phyloP scores from a whole-genome alignment of 2,888 invertebrate species.

The Noctua comes region DNA sequence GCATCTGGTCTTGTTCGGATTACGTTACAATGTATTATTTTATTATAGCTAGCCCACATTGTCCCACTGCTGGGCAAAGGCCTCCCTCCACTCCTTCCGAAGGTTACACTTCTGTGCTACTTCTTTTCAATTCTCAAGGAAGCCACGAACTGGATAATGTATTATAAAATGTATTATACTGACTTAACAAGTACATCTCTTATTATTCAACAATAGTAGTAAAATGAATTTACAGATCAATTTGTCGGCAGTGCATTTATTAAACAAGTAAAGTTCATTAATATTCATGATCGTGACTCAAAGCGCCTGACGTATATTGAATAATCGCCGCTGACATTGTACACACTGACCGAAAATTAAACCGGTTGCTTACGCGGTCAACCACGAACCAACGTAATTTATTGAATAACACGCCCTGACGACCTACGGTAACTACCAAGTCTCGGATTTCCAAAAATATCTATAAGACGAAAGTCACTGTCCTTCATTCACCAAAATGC shows the following conservation, averaged over 20 bases:
- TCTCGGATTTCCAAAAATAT: slow-evolving; percentile 59
- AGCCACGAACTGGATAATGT: background rate
- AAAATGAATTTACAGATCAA: background rate
- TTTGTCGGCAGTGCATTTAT: slow-evolving; percentile 17
- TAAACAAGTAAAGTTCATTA: slow-evolving; percentile 32
- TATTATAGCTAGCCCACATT: no score
- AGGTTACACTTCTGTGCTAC: no score
- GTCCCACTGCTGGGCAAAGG: no score
- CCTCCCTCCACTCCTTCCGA: no score
- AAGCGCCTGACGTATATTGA: slow-evolving; percentile 52
- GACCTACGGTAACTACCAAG: slow-evolving; percentile 34
- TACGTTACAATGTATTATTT: no score
- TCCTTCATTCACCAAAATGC: slow-evolving; percentile 66
- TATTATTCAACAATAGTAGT: slow-evolving; percentile 1
- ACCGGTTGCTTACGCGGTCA: slow-evolving; percentile 56
- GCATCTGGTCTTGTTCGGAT: background rate
- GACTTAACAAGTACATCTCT: background rate
- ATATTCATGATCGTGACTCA: slow-evolving; percentile 46
- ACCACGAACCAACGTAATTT: slow-evolving; percentile 19
- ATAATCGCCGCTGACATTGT: slow-evolving; percentile 64
- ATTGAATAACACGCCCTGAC: slow-evolving; percentile 47
- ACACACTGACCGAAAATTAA: slow-evolving; percentile 59
- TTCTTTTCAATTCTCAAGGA: no score
- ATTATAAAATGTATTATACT: background rate
- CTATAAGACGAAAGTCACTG: slow-evolving; percentile 68